A percentile compares a stretch with the other conserved stretches of the same genome.
phyloP scores from a whole-genome alignment of 2,797 vertebrate species.

The Podarcis lilfordi region DNA sequence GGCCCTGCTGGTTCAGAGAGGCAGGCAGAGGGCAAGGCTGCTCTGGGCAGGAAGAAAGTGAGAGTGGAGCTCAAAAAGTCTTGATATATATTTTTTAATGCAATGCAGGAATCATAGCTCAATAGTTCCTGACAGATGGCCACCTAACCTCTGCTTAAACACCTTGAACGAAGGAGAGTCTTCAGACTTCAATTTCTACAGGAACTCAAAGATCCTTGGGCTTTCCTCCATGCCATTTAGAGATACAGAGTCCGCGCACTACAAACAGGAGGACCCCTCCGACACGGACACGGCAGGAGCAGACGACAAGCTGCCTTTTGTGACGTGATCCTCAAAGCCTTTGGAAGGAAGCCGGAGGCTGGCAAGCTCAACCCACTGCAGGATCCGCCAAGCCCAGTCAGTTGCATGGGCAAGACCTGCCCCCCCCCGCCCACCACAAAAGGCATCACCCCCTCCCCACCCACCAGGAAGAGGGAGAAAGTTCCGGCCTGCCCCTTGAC shows the following conservation, averaged over 20 bases:
- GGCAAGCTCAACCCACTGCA: neutral
- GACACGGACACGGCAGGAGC: rapidly evolving
- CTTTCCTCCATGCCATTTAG: too few species aligned
- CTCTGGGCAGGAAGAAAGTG: too few species aligned
- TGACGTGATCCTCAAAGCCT: neutral
- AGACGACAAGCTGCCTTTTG: slow-evolving; percentile 3
- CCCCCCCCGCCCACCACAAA: neutral
- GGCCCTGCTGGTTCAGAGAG: too few species aligned
- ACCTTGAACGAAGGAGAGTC: too few species aligned
- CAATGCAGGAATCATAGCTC: too few species aligned
- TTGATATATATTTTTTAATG: too few species aligned
- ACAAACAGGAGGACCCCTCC: neutral
- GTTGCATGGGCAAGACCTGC: neutral
- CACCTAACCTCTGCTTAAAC: too few species aligned
- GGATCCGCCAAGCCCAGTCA: neutral
- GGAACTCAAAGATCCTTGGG: neutral
- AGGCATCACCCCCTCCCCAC: neutral
- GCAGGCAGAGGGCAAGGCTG: too few species aligned
- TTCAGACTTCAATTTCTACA: neutral
- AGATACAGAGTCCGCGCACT: neutral
- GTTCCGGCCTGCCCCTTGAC: slow-evolving; percentile 18
- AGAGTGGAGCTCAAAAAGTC: too few species aligned
- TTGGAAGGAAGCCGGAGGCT: neutral
- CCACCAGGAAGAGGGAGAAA: slow-evolving; percentile 42
- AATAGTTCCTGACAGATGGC: too few species aligned